Evolutionary conservation across 2,113 vertebrate genomes (phyloP).

Genomic region (Arizona elegans): DNA sequence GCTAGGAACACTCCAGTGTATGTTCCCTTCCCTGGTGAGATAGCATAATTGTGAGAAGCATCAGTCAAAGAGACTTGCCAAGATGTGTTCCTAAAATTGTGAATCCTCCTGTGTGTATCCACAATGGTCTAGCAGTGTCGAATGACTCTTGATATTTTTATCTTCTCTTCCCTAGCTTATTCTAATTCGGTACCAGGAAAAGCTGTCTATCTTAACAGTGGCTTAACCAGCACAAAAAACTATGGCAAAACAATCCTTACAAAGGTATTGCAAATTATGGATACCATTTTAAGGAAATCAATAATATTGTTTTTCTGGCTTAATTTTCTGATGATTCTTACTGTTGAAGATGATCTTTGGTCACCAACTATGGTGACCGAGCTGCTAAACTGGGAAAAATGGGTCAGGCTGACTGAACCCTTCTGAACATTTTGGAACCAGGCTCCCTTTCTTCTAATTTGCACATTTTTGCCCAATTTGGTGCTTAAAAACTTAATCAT

Average conservation of each 20-base stretch:
- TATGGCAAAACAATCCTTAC: constrained; percentile 99
- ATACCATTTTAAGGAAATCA: neutral
- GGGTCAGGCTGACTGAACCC: neutral
- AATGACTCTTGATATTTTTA: constrained; percentile 3
- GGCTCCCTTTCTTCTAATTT: neutral
- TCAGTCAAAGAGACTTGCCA: neutral
- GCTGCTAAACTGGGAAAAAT: neutral
- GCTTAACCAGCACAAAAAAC: constrained; percentile 97
- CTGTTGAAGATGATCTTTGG: neutral
- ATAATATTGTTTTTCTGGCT: neutral
- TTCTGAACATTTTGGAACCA: neutral
- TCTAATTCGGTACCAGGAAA: constrained; percentile 76
- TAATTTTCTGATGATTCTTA: neutral
- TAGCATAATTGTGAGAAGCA: neutral
- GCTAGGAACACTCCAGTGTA: too few relatives aligned
- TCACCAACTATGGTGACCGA: neutral
- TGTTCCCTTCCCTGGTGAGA: neutral
- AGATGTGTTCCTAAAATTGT: neutral
- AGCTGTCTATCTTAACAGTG: constrained; percentile 92
- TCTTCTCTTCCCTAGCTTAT: constrained; percentile 75
- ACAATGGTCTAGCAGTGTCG: neutral
- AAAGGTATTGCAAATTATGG: constrained; percentile 74
- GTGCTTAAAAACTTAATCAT: neutral
- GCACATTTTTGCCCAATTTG: neutral
- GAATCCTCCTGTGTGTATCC: neutral